These are phyloP conservation scores for Enteromius radiatus DNA, from an alignment of 2,797 vertebrate genomes.

Conservation along the genomic window DNA sequence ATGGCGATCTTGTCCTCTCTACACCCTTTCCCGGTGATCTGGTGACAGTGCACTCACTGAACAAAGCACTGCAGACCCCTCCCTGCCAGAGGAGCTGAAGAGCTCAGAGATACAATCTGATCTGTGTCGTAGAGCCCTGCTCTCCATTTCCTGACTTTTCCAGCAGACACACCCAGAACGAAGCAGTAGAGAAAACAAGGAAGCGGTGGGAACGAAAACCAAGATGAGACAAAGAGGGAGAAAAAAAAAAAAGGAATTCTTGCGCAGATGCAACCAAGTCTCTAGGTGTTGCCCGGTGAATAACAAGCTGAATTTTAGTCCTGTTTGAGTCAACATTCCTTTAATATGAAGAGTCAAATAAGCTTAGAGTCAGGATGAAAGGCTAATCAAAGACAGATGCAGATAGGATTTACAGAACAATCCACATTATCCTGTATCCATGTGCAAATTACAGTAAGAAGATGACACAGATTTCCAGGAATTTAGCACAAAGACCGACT, in stretches of 20 bases:
- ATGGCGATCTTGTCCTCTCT: slow-evolving; percentile 32
- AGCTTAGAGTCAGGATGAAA: slow-evolving; percentile 56
- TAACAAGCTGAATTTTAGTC: not conserved
- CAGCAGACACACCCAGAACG: slow-evolving; percentile 28
- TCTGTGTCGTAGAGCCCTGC: slow-evolving; percentile 23
- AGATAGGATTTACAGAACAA: slow-evolving; percentile 34
- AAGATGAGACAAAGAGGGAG: not conserved
- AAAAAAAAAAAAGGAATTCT: not conserved
- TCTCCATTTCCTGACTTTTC: slow-evolving; percentile 19
- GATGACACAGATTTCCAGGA: slow-evolving; percentile 13
- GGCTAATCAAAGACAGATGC: slow-evolving; percentile 68
- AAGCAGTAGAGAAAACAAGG: not conserved
- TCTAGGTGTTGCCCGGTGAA: slow-evolving; percentile 41
- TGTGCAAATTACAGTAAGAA: slow-evolving; percentile 2
- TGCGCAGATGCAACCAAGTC: slow-evolving; percentile 4
- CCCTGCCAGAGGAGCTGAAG: not conserved
- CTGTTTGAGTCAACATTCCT: slow-evolving; percentile 52
- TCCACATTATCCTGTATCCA: not conserved
- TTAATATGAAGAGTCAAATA: slow-evolving; percentile 52
- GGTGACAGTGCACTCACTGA: not conserved
- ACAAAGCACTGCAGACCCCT: slow-evolving; percentile 11
- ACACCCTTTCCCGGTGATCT: slow-evolving; percentile 10
- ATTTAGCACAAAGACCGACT: not conserved
- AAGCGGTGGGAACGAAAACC: not conserved
- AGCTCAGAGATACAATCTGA: slow-evolving; percentile 31